These are phyloP conservation scores for Drosophila recens DNA, from an alignment of 2,888 invertebrate species.

Conservation along the genomic window DNA sequence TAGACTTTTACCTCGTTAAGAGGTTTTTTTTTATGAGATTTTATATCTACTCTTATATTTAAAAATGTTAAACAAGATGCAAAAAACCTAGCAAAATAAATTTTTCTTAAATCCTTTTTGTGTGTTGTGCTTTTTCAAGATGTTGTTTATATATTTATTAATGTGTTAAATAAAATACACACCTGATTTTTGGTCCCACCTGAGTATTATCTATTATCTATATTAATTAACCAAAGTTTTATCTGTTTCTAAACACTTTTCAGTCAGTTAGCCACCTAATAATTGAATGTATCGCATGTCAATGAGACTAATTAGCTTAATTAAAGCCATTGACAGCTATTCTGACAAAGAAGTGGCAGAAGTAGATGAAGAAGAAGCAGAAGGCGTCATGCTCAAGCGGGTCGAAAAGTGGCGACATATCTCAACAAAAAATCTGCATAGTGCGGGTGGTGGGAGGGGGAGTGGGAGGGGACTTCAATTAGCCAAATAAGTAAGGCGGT, in stretches of 20 bases:
- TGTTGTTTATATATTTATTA: too few species aligned
- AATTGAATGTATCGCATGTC: slow-evolving; percentile 25
- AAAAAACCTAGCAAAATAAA: too few species aligned
- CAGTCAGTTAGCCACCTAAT: slow-evolving; percentile 7
- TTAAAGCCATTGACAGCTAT: slow-evolving; percentile 52
- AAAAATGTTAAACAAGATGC: too few species aligned
- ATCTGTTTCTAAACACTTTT: neutral
- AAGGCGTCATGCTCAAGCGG: slow-evolving; percentile 53
- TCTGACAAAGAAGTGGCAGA: slow-evolving; percentile 20
- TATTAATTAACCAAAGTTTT: neutral
- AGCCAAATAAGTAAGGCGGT: slow-evolving; percentile 75
- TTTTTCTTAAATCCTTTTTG: too few species aligned
- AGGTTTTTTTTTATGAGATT: too few species aligned
- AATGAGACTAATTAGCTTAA: slow-evolving; percentile 79
- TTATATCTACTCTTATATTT: too few species aligned
- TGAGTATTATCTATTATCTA: neutral
- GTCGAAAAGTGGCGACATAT: slow-evolving; percentile 58
- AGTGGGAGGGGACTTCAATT: slow-evolving; percentile 68
- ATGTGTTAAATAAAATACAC: neutral
- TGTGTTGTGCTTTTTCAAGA: too few species aligned
- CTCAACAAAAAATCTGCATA: slow-evolving; percentile 41
- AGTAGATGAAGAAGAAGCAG: slow-evolving; percentile 22
- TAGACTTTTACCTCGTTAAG: too few species aligned
- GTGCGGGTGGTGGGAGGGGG: neutral
- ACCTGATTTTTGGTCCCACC: neutral